Percentiles rank a stretch among this genome's conserved stretches.
phyloP scores from a whole-genome alignment of 2,888 invertebrate species.

The Norana najaformis region DNA sequence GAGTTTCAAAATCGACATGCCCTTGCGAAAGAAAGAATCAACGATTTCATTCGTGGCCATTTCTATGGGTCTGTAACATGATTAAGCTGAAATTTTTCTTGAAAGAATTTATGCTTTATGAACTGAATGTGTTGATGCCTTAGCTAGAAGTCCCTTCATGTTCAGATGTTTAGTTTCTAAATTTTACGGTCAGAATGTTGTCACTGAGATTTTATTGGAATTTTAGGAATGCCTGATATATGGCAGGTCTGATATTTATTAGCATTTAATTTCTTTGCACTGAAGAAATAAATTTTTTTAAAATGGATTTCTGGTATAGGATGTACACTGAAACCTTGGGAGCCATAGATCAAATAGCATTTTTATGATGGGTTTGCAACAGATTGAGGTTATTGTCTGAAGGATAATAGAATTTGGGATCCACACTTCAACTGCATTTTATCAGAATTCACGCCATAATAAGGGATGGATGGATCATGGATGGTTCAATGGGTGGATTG shows the following conservation, averaged over 20 bases:
- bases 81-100: not conserved
- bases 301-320: not conserved
- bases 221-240: not conserved
- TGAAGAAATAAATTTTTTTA: not conserved
- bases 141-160: too few species aligned
- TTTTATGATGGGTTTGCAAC: too few species aligned
- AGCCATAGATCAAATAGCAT: too few species aligned
- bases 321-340: too few species aligned
- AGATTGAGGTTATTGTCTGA: too few species aligned
- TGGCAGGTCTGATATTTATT: not conserved
- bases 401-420: too few species aligned
- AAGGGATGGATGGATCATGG: too few species aligned
- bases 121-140: too few species aligned
- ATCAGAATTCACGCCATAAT: too few species aligned
- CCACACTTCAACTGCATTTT: too few species aligned
- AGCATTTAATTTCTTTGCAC: not conserved
- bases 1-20: slow-evolving; percentile 99
- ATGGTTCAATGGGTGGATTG: too few species aligned
- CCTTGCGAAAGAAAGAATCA: slow-evolving; percentile 92
- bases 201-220: not conserved
- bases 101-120: not conserved
- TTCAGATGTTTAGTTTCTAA: not conserved
- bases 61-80: slow-evolving; percentile 88
- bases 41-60: slow-evolving; percentile 95
- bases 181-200: not conserved